Evolutionary conservation across 2,797 vertebrate species (phyloP), one percentile per base, ranked within the genome.

Genomic region (Knipowitschia caucasica): DNA sequence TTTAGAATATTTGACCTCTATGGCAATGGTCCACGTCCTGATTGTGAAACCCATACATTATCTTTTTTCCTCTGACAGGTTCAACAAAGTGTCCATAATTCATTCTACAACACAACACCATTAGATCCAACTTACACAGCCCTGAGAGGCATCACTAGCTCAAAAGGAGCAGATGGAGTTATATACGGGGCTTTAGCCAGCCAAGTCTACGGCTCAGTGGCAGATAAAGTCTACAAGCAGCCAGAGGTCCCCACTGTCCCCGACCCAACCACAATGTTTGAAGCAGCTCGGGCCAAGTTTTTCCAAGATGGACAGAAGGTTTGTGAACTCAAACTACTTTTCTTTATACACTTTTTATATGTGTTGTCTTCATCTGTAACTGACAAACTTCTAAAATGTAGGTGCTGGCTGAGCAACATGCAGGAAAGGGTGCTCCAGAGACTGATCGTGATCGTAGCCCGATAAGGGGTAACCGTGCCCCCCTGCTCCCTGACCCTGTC

Each of bases 401-500:
- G 86, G 85, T 87, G 52, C 75, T 92, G 64, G 90, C 91, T 7
- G 90, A 92, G 76, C 90, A 92, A 69, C 91, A 91, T 63, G 78
- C 85, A 0, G 80, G 88, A 3, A 86, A 90, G 55, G 56, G 71
- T 2, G 70, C 77, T 38, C 1, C 82, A 38, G 82, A 87, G 0
- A 79, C 36, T 0, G 85, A 92, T n/a, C 81, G 91, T 12, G 91
- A 92, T 49, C 85, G 91, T 57, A 91, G 90, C 59, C 90, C 90
- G 4, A 86, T 91, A 44, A 70, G 91, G 56, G 89, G 89, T 24
- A 87, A 81, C 27, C 58, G 93, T 73, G 71, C 91, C 67, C 79
- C 90, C 59, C 80, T 97, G 79, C 81, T 98, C 62, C 71, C 92
- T 14, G 87, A 93, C 69, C 90, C 91, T 30, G 87, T 93, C 87